Conservation (phyloP, 2,113 vertebrate genomes). For the Malurus alboscapulatus region DNA sequence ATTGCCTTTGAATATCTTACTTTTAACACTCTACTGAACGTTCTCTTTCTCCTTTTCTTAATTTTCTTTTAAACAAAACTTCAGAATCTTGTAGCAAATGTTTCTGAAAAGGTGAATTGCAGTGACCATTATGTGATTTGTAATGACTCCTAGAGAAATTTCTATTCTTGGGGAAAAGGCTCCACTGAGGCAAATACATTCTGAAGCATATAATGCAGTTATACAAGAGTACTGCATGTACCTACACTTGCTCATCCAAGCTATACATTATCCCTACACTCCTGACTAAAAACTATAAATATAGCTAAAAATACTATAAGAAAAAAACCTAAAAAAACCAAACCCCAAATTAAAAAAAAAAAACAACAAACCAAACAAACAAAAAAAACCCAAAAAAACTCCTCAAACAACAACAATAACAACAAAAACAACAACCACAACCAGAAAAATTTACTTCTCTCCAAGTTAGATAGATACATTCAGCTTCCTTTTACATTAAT, state of each 20-base stretch:
- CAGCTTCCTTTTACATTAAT: not conserved
- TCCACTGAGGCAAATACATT: not conserved
- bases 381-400: not conserved
- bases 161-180: not conserved
- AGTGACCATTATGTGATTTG: not conserved
- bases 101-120: not conserved
- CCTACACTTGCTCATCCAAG: not conserved
- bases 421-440: not conserved
- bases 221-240: not conserved
- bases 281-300: not conserved
- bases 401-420: no score
- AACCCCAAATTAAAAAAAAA: not conserved
- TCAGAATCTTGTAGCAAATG: not conserved
- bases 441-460: not conserved
- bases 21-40: not conserved
- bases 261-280: not conserved
- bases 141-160: not conserved
- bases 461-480: not conserved
- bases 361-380: no score
- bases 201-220: not conserved
- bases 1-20: not conserved
- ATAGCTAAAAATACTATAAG: not conserved
- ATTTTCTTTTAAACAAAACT: not conserved
- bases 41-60: not conserved
- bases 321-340: not conserved